These are phyloP conservation scores for Gymnocypris eckloni DNA, from an alignment of 2,797 vertebrate genomes.

Conservation along the genomic window DNA sequence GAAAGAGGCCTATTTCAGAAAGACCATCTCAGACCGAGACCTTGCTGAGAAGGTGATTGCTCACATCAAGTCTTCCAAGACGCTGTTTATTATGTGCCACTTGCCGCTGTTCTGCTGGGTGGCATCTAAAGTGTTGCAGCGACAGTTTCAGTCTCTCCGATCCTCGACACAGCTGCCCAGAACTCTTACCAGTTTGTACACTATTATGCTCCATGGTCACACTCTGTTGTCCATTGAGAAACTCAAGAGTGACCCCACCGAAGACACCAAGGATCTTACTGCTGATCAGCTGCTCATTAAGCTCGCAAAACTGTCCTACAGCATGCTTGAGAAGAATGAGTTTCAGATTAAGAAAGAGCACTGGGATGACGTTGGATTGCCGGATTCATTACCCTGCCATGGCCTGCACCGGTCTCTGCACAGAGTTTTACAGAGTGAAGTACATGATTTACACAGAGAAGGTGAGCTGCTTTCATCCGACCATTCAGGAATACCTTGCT, in stretches of 20 bases:
- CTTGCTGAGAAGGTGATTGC: slow-evolving; percentile 69
- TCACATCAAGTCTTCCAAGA: slow-evolving; percentile 69
- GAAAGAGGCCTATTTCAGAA: slow-evolving; percentile 75
- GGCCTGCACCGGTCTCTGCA: slow-evolving; percentile 69
- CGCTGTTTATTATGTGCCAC: slow-evolving; percentile 79
- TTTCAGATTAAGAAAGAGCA: slow-evolving; percentile 60
- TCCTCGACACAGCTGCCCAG: slow-evolving; percentile 58
- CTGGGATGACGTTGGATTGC: slow-evolving; percentile 53
- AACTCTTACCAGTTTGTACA: slow-evolving; percentile 76
- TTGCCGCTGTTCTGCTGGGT: slow-evolving; percentile 75
- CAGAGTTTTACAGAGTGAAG: slow-evolving; percentile 62
- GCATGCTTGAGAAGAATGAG: slow-evolving; percentile 66
- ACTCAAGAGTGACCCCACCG: slow-evolving; percentile 43
- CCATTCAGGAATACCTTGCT: slow-evolving; percentile 79
- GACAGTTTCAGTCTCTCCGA: slow-evolving; percentile 50
- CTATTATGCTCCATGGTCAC: slow-evolving; percentile 70
- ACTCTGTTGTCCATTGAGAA: slow-evolving; percentile 46
- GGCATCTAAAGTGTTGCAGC: slow-evolving; percentile 65
- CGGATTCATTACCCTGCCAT: slow-evolving; percentile 57
- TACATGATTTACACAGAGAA: slow-evolving; percentile 66
- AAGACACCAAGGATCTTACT: slow-evolving; percentile 6
- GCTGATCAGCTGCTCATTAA: slow-evolving; percentile 69
- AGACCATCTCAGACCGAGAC: slow-evolving; percentile 65
- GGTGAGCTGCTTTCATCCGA: slow-evolving; percentile 76
- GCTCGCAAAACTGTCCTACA: slow-evolving; percentile 72